A percentile compares a stretch with the other conserved stretches of the same genome.
phyloP scores from a whole-genome alignment of 2,888 invertebrate genomes.

The Nemoura dubitans region DNA sequence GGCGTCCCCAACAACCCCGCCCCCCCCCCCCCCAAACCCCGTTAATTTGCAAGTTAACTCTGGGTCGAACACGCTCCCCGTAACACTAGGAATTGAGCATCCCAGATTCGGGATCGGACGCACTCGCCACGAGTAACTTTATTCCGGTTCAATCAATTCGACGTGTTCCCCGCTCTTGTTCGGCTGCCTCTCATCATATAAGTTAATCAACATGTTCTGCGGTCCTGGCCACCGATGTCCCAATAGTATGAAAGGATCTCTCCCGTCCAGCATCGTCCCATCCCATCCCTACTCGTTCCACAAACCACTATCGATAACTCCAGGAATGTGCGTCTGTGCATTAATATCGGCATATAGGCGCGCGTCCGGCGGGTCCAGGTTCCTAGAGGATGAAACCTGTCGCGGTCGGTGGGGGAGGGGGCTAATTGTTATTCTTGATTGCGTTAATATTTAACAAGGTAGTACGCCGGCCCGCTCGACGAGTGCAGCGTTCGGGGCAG shows the following conservation, averaged over 20 bases:
- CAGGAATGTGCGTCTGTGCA: not conserved
- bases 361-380: too few relatives aligned
- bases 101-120: too few relatives aligned
- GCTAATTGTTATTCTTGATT: slow-evolving; percentile 12
- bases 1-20: not conserved
- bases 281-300: not conserved
- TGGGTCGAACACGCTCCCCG: not conserved
- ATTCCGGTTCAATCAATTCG: slow-evolving; percentile 7
- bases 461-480: not conserved
- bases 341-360: not conserved
- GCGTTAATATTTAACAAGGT: slow-evolving; percentile 1
- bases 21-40: not conserved
- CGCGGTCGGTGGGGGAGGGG: not conserved
- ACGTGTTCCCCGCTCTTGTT: not conserved
- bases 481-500: not conserved
- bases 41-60: not conserved
- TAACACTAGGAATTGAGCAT: not conserved
- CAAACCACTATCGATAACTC: not conserved
- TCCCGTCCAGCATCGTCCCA: not conserved
- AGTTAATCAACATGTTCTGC: slow-evolving; percentile 12
- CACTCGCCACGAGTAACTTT: not conserved
- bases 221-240: not conserved
- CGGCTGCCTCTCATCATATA: not conserved
- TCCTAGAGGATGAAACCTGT: not conserved
- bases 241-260: not conserved